Evolutionary conservation across 2,888 invertebrate genomes (phyloP).

Genomic region (Dicycla oo): DNA sequence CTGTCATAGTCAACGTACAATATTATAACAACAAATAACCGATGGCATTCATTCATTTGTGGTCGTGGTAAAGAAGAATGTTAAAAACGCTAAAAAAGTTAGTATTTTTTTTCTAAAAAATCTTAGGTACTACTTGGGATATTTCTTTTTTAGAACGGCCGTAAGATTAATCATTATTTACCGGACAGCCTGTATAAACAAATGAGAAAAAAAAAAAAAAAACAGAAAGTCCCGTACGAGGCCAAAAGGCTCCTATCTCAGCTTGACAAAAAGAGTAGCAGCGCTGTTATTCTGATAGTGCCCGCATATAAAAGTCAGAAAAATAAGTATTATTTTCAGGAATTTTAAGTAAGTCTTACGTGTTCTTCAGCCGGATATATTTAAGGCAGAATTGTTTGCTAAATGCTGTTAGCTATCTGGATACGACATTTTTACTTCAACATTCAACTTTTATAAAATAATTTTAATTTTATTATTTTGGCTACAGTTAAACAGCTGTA

Average conservation of each 20-base stretch:
- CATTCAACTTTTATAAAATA: neutral
- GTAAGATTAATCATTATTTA: too few relatives aligned
- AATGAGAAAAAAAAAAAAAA: neutral
- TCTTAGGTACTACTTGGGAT: too few relatives aligned
- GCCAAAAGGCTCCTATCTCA: neutral
- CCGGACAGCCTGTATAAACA: too few relatives aligned
- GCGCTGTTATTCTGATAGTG: neutral
- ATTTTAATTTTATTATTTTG: slow-evolving; percentile 16
- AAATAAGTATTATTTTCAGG: neutral
- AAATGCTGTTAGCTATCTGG: neutral
- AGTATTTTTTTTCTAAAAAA: too few relatives aligned
- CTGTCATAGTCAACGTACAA: too few relatives aligned
- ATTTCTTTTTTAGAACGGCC: too few relatives aligned
- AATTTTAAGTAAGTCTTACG: neutral
- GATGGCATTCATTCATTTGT: too few relatives aligned
- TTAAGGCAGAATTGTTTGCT: neutral
- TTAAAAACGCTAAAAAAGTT: too few relatives aligned
- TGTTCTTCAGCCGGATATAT: neutral
- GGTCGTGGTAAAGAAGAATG: too few relatives aligned
- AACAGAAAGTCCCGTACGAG: neutral
- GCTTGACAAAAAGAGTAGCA: neutral
- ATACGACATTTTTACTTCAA: neutral
- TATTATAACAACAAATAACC: too few relatives aligned
- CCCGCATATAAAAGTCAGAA: neutral
- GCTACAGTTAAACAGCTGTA: neutral